These are phyloP conservation scores for Falcunculus frontatus DNA, from an alignment of 2,113 vertebrate genomes.

Conservation along the genomic window DNA sequence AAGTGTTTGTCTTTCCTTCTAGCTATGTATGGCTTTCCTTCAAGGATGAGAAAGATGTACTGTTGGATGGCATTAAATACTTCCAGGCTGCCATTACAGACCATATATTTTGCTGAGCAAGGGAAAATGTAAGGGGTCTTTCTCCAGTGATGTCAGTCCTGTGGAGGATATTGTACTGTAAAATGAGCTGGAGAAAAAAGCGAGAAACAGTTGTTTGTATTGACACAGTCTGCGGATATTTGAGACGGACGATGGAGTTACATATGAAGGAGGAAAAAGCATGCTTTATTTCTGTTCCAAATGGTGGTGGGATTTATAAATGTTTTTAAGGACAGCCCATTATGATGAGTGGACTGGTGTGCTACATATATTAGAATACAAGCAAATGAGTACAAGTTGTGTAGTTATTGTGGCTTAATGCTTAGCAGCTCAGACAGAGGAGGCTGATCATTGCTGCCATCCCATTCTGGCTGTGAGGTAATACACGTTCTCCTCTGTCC, in stretches of 20 bases:
- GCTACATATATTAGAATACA: not conserved
- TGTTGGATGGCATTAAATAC: not conserved
- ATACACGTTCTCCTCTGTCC: accelerated
- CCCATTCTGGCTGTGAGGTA: not conserved
- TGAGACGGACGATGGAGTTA: not conserved
- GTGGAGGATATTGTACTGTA: not conserved
- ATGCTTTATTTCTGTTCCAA: not conserved
- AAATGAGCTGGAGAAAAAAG: not conserved
- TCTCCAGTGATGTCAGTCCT: not conserved
- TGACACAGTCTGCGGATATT: not conserved
- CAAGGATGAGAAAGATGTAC: not conserved
- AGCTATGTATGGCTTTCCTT: not conserved
- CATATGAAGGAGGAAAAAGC: not conserved
- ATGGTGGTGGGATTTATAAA: not conserved
- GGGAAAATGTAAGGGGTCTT: not conserved
- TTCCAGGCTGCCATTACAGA: not conserved
- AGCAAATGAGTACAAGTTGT: not conserved
- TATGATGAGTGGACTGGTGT: not conserved
- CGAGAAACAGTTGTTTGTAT: not conserved
- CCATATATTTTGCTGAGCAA: not conserved
- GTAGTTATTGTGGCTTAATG: not conserved
- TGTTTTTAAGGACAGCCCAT: not conserved
- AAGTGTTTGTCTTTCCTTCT: not conserved
- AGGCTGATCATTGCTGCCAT: not conserved
- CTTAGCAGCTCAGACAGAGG: not conserved